A percentile compares a stretch with the other conserved stretches of the same genome.
Evolutionary conservation across 2,797 vertebrate genomes (phyloP).

Genomic region (Brachymystax lenok): DNA sequence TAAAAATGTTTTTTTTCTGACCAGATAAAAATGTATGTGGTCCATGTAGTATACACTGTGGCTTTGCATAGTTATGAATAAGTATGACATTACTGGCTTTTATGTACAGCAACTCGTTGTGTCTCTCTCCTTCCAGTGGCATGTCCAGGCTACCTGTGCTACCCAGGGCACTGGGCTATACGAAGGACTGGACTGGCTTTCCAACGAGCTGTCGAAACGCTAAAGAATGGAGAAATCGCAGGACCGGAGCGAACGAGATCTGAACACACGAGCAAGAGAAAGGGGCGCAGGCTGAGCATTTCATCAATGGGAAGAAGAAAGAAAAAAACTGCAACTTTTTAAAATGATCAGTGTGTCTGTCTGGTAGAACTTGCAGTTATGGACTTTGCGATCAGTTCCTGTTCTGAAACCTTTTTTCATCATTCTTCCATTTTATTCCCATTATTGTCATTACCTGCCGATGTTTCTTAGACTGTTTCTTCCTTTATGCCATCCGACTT

Average conservation of each 20-base stretch:
- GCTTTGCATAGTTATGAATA: background rate
- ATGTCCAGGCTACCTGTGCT: slow-evolving; percentile 84
- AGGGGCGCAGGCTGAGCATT: slow-evolving; percentile 26
- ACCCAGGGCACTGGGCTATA: slow-evolving; percentile 85
- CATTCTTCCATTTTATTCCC: slow-evolving; percentile 39
- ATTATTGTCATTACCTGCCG: slow-evolving; percentile 31
- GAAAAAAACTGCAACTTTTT: slow-evolving; percentile 55
- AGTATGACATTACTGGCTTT: background rate
- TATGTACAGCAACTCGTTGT: background rate
- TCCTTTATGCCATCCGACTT: slow-evolving; percentile 26
- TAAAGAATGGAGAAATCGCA: slow-evolving; percentile 44
- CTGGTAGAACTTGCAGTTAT: slow-evolving; percentile 69
- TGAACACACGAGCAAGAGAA: slow-evolving; percentile 13
- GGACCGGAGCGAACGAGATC: slow-evolving; percentile 15
- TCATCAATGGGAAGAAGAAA: slow-evolving; percentile 21
- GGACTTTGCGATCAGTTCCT: slow-evolving; percentile 68
- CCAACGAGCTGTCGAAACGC: slow-evolving; percentile 78
- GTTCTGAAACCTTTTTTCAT: slow-evolving; percentile 42
- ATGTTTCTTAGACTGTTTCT: slow-evolving; percentile 45
- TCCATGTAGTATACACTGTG: background rate
- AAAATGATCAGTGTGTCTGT: slow-evolving; percentile 70
- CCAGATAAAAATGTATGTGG: background rate
- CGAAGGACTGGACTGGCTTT: slow-evolving; percentile 86
- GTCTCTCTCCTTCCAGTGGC: slow-evolving; percentile 73
- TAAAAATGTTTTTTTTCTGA: background rate